Conservation (phyloP, 2,797 vertebrate genomes). For the Prionace glauca region DNA sequence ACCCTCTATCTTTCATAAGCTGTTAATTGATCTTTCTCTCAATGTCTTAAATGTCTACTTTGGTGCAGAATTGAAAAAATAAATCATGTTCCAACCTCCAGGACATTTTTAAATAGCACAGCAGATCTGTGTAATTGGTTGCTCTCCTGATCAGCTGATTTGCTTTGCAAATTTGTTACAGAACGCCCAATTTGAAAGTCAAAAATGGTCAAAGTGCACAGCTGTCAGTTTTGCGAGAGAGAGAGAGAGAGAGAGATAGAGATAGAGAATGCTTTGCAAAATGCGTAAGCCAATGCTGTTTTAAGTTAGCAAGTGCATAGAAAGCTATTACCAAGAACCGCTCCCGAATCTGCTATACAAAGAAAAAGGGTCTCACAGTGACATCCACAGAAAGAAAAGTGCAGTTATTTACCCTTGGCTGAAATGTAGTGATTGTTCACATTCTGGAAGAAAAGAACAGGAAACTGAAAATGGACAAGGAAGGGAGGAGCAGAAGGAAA, state of each 20-base stretch:
- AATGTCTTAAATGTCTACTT: not conserved
- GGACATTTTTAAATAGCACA: not conserved
- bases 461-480: not conserved
- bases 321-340: not conserved
- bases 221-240: not conserved
- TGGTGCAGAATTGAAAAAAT: not conserved
- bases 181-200: not conserved
- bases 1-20: not conserved
- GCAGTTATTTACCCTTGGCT: constrained; percentile 15
- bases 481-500: not conserved
- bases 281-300: not conserved
- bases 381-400: not conserved
- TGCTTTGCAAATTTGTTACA: not conserved
- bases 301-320: not conserved
- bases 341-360: too few relatives aligned
- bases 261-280: not conserved
- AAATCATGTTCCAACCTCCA: not conserved
- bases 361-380: not conserved
- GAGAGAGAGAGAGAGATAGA: too few relatives aligned
- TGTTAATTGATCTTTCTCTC: not conserved
- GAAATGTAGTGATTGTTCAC: constrained; percentile 3
- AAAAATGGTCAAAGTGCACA: not conserved
- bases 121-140: not conserved
- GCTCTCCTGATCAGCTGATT: too few relatives aligned
- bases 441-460: constrained; percentile 25